These are phyloP conservation scores for Silurus meridionalis DNA, from an alignment of 2,113 vertebrate species.

Conservation along the genomic window DNA sequence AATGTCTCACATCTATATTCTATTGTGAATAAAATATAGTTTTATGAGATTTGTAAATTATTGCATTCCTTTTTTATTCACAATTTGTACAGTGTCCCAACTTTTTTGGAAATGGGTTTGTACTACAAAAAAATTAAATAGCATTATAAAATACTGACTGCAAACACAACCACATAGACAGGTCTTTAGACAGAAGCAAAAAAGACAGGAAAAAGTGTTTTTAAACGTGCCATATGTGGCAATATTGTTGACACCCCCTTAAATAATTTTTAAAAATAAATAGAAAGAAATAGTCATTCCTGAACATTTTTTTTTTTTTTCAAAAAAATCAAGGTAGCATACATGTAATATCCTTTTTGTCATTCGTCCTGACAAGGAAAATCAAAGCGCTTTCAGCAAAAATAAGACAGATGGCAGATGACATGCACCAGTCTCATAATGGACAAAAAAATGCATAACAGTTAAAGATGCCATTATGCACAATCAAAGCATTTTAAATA, in stretches of 20 bases:
- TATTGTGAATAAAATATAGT: no score
- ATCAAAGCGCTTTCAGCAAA: not conserved
- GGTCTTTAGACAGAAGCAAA: not conserved
- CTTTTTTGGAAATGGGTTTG: no score
- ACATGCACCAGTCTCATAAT: slow-evolving; percentile 5
- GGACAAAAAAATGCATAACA: not conserved
- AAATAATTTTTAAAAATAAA: not conserved
- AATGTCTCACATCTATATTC: no score
- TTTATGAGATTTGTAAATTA: no score
- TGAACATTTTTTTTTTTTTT: not conserved
- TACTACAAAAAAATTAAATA: no score
- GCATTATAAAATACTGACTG: not conserved
- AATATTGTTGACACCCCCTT: not conserved
- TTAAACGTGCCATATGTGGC: not conserved
- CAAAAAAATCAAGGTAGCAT: not conserved
- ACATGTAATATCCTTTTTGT: not conserved
- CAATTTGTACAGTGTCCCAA: no score
- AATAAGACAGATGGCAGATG: not conserved
- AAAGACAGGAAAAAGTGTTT: not conserved
- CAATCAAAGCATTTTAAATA: not conserved
- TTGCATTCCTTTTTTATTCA: no score
- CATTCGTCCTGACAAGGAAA: not conserved
- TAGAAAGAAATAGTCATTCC: not conserved
- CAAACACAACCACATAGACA: not conserved
- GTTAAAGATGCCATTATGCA: slow-evolving; percentile 19